A percentile compares a stretch with the other conserved stretches of the same genome.
These are phyloP conservation scores for Lordiphosa stackelbergi DNA, from an alignment of 1,140 invertebrate species.

Conservation along the genomic window DNA sequence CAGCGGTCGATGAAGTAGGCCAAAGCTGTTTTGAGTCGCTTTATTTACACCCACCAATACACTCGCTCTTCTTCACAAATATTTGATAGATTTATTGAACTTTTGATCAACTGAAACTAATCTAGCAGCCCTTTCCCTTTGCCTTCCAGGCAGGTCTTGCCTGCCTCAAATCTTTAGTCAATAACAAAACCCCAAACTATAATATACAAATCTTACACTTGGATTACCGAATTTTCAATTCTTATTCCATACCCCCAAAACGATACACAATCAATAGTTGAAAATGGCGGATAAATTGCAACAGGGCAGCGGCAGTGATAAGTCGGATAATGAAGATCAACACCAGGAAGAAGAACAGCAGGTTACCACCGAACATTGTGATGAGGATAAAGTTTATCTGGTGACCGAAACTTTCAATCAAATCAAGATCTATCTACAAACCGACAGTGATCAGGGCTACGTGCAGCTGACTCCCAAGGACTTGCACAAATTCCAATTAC, in stretches of 20 bases:
- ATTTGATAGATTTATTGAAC: too few species aligned
- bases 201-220: neutral
- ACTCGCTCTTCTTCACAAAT: too few species aligned
- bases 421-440: conserved; percentile 24
- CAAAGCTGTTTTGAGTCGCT: too few species aligned
- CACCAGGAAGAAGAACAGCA: neutral
- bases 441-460: conserved; percentile 7
- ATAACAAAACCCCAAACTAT: too few species aligned
- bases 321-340: neutral
- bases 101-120: too few species aligned
- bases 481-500: conserved; percentile 28
- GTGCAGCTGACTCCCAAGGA: conserved; percentile 19
- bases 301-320: neutral
- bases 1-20: too few species aligned
- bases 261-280: neutral
- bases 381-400: conserved; percentile 1
- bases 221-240: neutral
- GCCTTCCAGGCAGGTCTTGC: too few species aligned
- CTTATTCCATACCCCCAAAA: neutral
- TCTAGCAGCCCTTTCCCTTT: too few species aligned
- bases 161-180: too few species aligned
- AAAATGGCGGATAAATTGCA: conserved; percentile 2
- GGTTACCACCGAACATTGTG: neutral
- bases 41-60: too few species aligned
- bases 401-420: conserved; percentile 25